Evolutionary conservation across 2,797 vertebrate genomes (phyloP), one percentile per base, ranked within the genome.

Genomic region (Platyrinchus mystaceus): DNA sequence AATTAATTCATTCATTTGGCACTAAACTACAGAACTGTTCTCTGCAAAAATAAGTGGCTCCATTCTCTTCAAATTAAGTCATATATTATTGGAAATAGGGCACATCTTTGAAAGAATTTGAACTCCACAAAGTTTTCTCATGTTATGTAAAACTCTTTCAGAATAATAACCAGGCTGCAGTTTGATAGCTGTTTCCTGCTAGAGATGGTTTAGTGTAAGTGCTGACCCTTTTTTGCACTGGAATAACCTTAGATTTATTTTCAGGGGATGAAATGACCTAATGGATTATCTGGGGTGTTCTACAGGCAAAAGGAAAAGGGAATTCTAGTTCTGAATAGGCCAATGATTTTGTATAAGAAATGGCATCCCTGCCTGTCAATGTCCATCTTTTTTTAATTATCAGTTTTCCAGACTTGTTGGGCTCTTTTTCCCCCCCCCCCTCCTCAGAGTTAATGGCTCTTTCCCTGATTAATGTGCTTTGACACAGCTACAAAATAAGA

Each of bases 1-100:
- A 95, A 96, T 91, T 7, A 93, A 76, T 75, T 77, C 22, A 44
- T 95, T 89, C 46, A 59, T 36, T 84, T 84, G 39, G 37, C 50
- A 66, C 22, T 80, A 26, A 89, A 47, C 37, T 59, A 12, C 26
- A 44, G 28, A 68, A 53, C 84, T 58, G 44, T 82, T 63, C 87
- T 90, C 66, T 95, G 70, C 41, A 84, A 62, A 87, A 87, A 75
- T 56, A 82, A 76, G 46, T 80, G 71, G 32, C 30, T 93, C 53
- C 22, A 5, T 90, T 92, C 56, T 60, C 36, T 94, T 85, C 62
- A 91, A 74, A 84, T 96, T 62, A 90, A 83, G 39, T 75, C 17
- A 60, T 34, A 15, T 39, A 47, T 89, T 93, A 85, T 55, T 78
- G 41, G 55, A 92, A 93, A 87, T 75, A 93, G 64, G 74, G 18